These are phyloP conservation scores for Calcarius lapponicus DNA, from an alignment of 2,797 vertebrate species.

Conservation along the genomic window DNA sequence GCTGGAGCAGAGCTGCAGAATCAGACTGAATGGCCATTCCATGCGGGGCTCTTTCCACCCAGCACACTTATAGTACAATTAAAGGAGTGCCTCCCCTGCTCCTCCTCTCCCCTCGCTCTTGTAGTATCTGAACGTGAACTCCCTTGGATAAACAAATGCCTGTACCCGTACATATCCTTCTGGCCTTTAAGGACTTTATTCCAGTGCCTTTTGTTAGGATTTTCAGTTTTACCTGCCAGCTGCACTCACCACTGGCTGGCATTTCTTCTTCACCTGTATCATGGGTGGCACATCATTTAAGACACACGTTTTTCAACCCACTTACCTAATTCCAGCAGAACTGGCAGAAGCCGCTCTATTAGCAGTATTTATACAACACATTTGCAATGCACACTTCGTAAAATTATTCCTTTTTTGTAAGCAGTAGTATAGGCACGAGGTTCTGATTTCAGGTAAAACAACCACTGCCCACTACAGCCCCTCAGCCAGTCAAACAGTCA, in stretches of 20 bases:
- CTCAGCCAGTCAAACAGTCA: constrained; percentile 4
- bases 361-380: background rate
- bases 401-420: background rate
- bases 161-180: background rate
- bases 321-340: constrained; percentile 36
- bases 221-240: constrained; percentile 33
- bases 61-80: constrained; percentile 29
- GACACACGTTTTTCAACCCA: constrained; percentile 21
- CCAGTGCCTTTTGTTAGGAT: background rate
- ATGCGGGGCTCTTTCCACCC: background rate
- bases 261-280: background rate
- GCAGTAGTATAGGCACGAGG: background rate
- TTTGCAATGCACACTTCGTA: background rate
- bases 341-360: background rate
- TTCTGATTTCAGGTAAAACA: constrained; percentile 49
- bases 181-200: background rate
- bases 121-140: background rate
- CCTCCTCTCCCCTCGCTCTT: background rate
- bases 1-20: background rate
- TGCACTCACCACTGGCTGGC: background rate
- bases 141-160: background rate
- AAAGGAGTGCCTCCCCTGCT: background rate
- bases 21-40: background rate
- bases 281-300: background rate
- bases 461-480: constrained; percentile 32